Base-by-base conservation (phyloP, 2,113 vertebrate species). In the Cichladusa arquata region DNA sequence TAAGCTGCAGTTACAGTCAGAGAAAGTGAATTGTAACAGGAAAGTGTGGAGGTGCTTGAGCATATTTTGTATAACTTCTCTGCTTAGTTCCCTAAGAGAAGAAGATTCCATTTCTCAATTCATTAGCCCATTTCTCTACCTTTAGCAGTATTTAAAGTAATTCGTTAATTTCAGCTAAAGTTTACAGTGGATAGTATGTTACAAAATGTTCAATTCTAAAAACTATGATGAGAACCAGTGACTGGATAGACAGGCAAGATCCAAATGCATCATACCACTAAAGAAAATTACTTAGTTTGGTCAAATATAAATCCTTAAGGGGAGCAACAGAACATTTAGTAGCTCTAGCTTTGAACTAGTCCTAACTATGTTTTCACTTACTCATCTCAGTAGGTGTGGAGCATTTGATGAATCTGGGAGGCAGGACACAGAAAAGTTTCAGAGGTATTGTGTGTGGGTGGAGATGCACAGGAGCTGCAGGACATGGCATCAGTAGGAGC, bases 361-460 rank as follows among this genome's bases (percentile, higher is more conserved):
- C 26, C 42, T 74, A 34, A 12, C 38, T 31, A 2, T 62, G 53
- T 48, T 58, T 44, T 26, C 34, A 28, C 78, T 73, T 71, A 45
- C 40, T 79, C 56, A 61, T 50, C 26, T 56, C 23, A 31, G 13
- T 14, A 40, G 31, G 5, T 12, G 7, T 25, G 65, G 80, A 78
- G 45, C 13, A 11, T 17, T 20, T 48, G 58, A 25, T 58, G 53
- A 33, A 73, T 51, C 20, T 22, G 11, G 7, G 29, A 47, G 36
- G 12, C 5, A 61, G 1, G 28, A 53, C 56, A 23, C 11, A 33
- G 47, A 38, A 77, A 67, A 48, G 19, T 29, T 62, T 64, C 36
- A 18, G 47, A 29, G 51, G 9, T 31, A 10, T 0, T 26, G 5
- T 0, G 5, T 18, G 42, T 23, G 42, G 29, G 34, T 36, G 14